Conservation (phyloP, 1,140 invertebrate genomes). For the Nylanderia fulva region DNA sequence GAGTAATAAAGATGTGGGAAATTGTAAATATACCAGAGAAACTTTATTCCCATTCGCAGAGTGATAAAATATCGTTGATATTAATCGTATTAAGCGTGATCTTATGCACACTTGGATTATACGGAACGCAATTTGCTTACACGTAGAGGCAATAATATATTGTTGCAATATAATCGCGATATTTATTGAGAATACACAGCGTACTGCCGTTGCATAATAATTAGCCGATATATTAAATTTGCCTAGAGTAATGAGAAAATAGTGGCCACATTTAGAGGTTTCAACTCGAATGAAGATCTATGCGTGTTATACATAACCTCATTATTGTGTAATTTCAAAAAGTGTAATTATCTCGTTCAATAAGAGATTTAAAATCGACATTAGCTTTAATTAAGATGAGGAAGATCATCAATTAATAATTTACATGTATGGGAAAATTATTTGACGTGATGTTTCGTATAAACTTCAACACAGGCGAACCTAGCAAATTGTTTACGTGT, state of each 20-base stretch:
- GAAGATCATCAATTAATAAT: too few relatives aligned
- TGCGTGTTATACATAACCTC: too few relatives aligned
- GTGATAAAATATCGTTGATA: background rate
- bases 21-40: background rate
- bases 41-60: background rate
- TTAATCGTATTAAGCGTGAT: background rate
- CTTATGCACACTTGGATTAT: background rate
- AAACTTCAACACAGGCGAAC: background rate
- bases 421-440: too few relatives aligned
- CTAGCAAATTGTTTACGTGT: constrained; percentile 19
- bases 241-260: constrained; percentile 33
- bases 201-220: background rate
- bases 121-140: background rate
- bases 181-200: constrained; percentile 23
- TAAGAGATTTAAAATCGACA: too few relatives aligned
- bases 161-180: background rate
- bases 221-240: constrained; percentile 30
- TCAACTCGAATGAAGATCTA: background rate
- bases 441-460: too few relatives aligned
- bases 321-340: too few relatives aligned
- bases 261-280: constrained; percentile 2
- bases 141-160: background rate
- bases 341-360: too few relatives aligned
- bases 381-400: too few relatives aligned
- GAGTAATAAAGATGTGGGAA: background rate